These are phyloP conservation scores for Mustelus asterias DNA, from an alignment of 2,113 vertebrate species.

Conservation along the genomic window DNA sequence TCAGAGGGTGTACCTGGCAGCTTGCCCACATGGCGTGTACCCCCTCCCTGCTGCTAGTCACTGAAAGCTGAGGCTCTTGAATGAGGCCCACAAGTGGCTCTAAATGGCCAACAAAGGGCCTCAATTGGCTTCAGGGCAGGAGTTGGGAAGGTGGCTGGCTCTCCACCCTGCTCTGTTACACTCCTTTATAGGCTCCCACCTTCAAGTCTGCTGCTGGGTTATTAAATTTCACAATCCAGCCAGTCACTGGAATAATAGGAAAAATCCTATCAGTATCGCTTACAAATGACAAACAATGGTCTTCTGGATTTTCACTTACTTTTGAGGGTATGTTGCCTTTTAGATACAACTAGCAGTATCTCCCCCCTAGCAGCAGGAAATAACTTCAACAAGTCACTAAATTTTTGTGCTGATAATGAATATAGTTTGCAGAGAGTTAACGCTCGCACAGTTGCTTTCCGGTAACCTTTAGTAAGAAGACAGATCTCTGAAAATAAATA, in stretches of 20 bases:
- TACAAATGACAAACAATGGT: not conserved
- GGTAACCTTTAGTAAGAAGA: constrained; percentile 53
- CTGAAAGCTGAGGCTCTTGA: too few species aligned
- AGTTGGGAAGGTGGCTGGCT: not conserved
- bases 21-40: too few species aligned
- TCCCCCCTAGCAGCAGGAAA: constrained; percentile 53
- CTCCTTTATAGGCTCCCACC: not conserved
- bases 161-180: not conserved
- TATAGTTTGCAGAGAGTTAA: constrained; percentile 53
- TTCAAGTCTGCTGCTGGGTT: not conserved
- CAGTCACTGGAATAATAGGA: not conserved
- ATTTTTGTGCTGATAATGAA: constrained; percentile 51
- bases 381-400: constrained; percentile 46
- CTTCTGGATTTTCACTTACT: not conserved
- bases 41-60: too few species aligned
- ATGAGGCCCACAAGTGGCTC: too few species aligned
- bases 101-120: too few species aligned
- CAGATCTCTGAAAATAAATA: constrained; percentile 45
- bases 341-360: constrained; percentile 43
- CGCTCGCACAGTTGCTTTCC: constrained; percentile 50
- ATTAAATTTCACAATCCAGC: not conserved
- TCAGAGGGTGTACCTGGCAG: too few species aligned
- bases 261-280: not conserved
- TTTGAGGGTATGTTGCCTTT: constrained; percentile 19
- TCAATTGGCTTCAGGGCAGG: too few species aligned